Percentiles rank a stretch among this genome's conserved stretches.
phyloP scores from a whole-genome alignment of 35 echinoderm and acorn worm species.

The Lytechinus pictus region DNA sequence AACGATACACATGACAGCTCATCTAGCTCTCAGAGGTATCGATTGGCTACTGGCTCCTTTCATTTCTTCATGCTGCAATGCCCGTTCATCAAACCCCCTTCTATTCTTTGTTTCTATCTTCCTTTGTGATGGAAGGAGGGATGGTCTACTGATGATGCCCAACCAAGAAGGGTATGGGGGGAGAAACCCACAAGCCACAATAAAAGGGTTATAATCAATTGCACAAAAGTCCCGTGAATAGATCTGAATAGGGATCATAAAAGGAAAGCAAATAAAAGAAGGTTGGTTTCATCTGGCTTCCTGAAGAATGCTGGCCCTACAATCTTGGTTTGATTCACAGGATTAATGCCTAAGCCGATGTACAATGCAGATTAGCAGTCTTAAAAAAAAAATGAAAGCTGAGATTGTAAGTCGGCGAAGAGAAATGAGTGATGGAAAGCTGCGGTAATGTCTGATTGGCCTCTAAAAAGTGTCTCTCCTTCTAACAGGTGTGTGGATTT shows the following conservation, averaged over 20 bases:
- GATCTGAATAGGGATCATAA: conserved; percentile 35
- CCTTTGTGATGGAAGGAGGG: neutral
- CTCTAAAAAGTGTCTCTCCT: neutral
- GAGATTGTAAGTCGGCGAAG: conserved; percentile 28
- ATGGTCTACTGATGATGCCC: conserved; percentile 5
- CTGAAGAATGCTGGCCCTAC: conserved; percentile 12
- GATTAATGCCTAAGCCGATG: conserved; percentile 53
- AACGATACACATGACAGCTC: conserved; percentile 40
- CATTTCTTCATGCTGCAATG: conserved; percentile 12
- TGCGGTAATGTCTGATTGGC: neutral
- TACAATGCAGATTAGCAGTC: conserved; percentile 55
- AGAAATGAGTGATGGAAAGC: neutral
- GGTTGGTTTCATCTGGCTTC: conserved; percentile 22
- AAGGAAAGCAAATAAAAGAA: conserved; percentile 35
- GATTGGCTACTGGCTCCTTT: neutral
- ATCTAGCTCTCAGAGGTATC: neutral
- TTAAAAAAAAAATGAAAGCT: conserved; percentile 52
- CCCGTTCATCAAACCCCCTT: neutral
- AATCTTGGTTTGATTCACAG: conserved; percentile 51
- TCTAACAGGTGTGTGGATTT: conserved; percentile 43
- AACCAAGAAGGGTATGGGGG: neutral
- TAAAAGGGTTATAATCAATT: conserved; percentile 31
- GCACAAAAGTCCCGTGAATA: conserved; percentile 36
- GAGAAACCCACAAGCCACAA: too few relatives aligned
- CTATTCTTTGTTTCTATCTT: conserved; percentile 29